Conservation (phyloP, 2,888 invertebrate genomes). For the Pheosia tremula region DNA sequence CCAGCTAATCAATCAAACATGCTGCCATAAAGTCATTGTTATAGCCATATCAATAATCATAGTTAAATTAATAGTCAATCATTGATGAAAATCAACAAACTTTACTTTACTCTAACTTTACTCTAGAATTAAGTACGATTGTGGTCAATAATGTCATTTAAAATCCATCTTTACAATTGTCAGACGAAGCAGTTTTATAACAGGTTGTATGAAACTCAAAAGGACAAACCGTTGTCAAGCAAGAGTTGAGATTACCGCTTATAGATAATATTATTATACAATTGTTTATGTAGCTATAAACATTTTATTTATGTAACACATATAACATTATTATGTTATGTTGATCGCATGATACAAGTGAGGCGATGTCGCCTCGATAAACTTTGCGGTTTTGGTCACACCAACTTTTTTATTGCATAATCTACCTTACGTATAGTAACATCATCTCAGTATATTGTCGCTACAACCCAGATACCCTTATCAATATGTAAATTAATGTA, state of each 20-base stretch:
- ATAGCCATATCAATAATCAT: not conserved
- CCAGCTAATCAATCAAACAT: slow-evolving; percentile 8
- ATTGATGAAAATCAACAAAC: too few species aligned
- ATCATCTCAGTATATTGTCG: not conserved
- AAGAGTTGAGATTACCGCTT: too few species aligned
- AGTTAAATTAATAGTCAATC: not conserved
- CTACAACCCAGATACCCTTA: not conserved
- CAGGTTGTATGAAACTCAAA: too few species aligned
- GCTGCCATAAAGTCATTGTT: slow-evolving; percentile 11
- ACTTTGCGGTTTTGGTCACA: slow-evolving; percentile 1
- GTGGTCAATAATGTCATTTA: too few species aligned
- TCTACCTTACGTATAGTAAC: not conserved
- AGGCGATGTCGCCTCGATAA: not conserved
- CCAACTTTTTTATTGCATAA: slow-evolving; percentile 2
- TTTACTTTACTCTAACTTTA: too few species aligned
- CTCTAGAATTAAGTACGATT: too few species aligned
- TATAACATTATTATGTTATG: not conserved
- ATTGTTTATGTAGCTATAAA: not conserved
- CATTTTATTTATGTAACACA: not conserved
- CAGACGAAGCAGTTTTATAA: too few species aligned
- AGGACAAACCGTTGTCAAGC: too few species aligned
- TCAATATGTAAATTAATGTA: not conserved
- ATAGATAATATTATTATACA: not conserved
- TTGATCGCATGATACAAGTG: not conserved
- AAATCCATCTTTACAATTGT: too few species aligned